Conservation (phyloP, 2,797 vertebrate genomes). For the Vireo griseus region DNA sequence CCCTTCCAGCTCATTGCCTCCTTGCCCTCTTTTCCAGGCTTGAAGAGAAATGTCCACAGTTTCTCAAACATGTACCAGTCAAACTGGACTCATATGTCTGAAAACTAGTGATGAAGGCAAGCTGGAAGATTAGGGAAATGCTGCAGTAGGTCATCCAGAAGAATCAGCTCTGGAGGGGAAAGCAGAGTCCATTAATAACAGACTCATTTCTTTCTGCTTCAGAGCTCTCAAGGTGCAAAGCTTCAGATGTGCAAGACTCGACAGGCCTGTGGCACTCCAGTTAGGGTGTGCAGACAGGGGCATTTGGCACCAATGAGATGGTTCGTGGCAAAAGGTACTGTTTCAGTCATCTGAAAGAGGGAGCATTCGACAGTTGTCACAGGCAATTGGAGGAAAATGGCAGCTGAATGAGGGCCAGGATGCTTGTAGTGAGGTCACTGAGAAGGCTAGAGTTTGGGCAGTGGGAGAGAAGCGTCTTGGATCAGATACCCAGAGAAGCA, state of each 20-base stretch:
- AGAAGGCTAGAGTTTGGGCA: neutral
- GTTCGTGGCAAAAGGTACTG: neutral
- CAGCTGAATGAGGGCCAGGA: neutral
- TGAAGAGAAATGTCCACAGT: neutral
- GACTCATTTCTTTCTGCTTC: slow-evolving; percentile 30
- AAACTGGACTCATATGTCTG: neutral
- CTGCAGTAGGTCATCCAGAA: slow-evolving; percentile 43
- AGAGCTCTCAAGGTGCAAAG: slow-evolving; percentile 40
- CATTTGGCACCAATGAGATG: neutral
- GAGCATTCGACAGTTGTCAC: neutral
- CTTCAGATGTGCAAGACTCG: slow-evolving; percentile 20
- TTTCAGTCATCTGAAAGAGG: neutral
- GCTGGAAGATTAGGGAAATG: slow-evolving; percentile 15
- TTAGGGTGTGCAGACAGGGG: neutral
- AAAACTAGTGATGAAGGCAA: neutral
- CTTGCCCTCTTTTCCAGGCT: neutral
- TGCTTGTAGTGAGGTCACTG: neutral
- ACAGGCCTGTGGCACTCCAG: neutral
- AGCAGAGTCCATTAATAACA: slow-evolving; percentile 39
- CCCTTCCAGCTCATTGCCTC: neutral
- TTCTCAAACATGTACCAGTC: neutral
- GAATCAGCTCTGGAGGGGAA: slow-evolving; percentile 34
- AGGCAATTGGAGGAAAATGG: neutral
- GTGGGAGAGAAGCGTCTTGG: neutral
- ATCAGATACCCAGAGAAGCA: neutral